A percentile compares a stretch with the other conserved stretches of the same genome.
phyloP scores from a whole-genome alignment of 2,797 vertebrate genomes.

The Myotis myotis region DNA sequence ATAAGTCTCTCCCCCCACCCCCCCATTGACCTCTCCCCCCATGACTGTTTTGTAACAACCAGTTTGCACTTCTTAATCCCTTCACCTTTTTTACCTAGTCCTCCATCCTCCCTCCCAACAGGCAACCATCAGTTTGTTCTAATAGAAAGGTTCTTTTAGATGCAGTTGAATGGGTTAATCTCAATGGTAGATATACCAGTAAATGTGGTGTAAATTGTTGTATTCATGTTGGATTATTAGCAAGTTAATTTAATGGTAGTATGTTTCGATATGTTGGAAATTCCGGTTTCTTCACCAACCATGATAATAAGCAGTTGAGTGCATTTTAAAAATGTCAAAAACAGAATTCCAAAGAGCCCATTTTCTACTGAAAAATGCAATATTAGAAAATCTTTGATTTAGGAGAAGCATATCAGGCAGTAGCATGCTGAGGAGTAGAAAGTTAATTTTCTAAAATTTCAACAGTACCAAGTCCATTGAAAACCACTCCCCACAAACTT shows the following conservation, averaged over 20 bases:
- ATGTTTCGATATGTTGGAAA: not conserved
- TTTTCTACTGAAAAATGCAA: slow-evolving; percentile 17
- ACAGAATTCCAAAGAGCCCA: not conserved
- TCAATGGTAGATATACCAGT: not conserved
- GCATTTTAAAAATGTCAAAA: slow-evolving; percentile 21
- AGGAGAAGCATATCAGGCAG: not conserved
- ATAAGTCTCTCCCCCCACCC: no score
- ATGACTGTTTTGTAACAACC: no score
- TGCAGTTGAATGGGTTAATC: slow-evolving; percentile 9
- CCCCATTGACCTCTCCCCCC: no score
- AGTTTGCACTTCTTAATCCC: no score
- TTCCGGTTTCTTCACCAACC: not conserved
- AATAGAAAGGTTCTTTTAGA: not conserved
- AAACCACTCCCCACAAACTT: not conserved
- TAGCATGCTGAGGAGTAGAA: not conserved
- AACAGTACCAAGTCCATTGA: not conserved
- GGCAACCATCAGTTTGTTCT: no score
- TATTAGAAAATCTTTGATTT: slow-evolving; percentile 15
- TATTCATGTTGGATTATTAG: not conserved
- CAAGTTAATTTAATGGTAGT: not conserved
- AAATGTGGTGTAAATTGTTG: not conserved
- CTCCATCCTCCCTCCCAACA: no score
- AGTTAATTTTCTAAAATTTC: slow-evolving; percentile 34
- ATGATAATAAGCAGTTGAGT: not conserved
- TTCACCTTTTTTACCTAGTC: no score